Percentiles rank a stretch among this genome's conserved stretches.
phyloP scores from a whole-genome alignment of 35 echinoderm and acorn worm species.

The Apostichopus parvimensis region DNA sequence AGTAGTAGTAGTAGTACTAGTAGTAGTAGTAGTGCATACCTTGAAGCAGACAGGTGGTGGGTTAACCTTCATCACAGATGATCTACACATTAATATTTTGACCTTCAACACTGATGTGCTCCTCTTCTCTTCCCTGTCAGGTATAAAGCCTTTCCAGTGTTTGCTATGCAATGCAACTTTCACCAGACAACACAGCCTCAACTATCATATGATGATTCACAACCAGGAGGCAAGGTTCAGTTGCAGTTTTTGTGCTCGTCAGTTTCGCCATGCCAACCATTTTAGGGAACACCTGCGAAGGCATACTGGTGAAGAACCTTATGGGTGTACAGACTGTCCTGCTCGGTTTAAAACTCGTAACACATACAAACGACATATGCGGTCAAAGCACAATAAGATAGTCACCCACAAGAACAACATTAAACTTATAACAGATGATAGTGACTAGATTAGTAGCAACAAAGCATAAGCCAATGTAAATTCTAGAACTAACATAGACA shows the following conservation, averaged over 20 bases:
- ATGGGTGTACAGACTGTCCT: slow-evolving; percentile 91
- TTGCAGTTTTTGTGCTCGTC: slow-evolving; percentile 82
- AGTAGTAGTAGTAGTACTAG: too few relatives aligned
- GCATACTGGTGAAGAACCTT: slow-evolving; percentile 96
- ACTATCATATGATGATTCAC: slow-evolving; percentile 99
- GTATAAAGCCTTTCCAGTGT: slow-evolving; percentile 96
- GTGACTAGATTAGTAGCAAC: neutral
- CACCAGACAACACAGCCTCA: slow-evolving; percentile 96
- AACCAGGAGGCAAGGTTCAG: slow-evolving; percentile 89
- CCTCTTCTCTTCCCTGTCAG: slow-evolving; percentile 48
- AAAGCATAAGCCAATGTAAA: too few relatives aligned
- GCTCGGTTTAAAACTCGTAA: slow-evolving; percentile 95
- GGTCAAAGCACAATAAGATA: slow-evolving; percentile 80
- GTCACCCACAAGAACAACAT: slow-evolving; percentile 61
- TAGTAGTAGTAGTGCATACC: too few relatives aligned
- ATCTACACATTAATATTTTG: too few relatives aligned
- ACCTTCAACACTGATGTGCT: neutral
- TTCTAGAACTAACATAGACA: too few relatives aligned
- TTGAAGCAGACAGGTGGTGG: too few relatives aligned
- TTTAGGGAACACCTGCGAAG: slow-evolving; percentile 96
- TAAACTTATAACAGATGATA: slow-evolving; percentile 47
- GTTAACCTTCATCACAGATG: too few relatives aligned
- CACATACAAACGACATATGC: slow-evolving; percentile 89
- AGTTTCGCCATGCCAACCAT: slow-evolving; percentile 97
- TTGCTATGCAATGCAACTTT: slow-evolving; percentile 86